Percentiles rank a stretch among this genome's conserved stretches.
These are phyloP conservation scores for Nasonia oneida DNA, from an alignment of 2,888 invertebrate genomes.

Conservation along the genomic window DNA sequence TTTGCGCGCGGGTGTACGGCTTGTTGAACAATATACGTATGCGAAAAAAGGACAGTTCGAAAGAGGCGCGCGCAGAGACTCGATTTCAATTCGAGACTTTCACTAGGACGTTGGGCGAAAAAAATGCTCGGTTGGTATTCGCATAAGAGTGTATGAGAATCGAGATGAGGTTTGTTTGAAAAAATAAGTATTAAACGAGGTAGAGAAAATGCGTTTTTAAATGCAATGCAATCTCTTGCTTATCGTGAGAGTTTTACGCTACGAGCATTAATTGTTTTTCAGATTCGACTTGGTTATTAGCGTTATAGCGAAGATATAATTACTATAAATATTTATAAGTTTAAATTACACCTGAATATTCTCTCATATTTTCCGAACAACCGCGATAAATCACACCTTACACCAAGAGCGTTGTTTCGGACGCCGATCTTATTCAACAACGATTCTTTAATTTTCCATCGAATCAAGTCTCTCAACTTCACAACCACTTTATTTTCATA, in stretches of 20 bases:
- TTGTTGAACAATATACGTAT: neutral
- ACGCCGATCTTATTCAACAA: too few relatives aligned
- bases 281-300: neutral
- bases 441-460: too few relatives aligned
- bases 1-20: neutral
- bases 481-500: too few relatives aligned
- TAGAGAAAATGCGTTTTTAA: neutral
- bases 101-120: neutral
- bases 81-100: conserved; percentile 34
- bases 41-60: conserved; percentile 1
- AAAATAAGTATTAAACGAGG: neutral
- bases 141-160: too few relatives aligned
- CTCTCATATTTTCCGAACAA: neutral
- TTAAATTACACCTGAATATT: neutral
- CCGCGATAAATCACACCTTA: neutral
- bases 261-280: neutral
- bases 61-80: neutral
- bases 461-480: too few relatives aligned
- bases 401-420: neutral
- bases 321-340: conserved; percentile 1
- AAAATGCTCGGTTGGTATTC: neutral
- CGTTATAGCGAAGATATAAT: neutral
- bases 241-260: neutral
- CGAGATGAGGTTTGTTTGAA: neutral
- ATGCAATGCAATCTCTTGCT: neutral